Evolutionary conservation across 2,113 vertebrate genomes (phyloP).

Genomic region (Anhinga anhinga): DNA sequence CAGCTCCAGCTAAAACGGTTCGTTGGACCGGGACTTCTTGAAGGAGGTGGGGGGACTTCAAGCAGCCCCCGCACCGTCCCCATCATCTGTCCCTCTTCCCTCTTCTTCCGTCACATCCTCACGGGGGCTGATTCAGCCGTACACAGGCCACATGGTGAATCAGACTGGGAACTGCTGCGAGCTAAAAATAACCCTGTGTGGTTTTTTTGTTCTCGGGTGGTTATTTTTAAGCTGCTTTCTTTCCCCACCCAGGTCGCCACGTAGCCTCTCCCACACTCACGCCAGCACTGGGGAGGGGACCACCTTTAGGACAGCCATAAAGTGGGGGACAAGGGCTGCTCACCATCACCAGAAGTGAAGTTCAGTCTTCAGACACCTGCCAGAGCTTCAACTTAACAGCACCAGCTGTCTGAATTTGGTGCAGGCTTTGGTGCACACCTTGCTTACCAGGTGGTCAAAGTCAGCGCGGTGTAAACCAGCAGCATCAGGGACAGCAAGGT

Average conservation of each 20-base stretch:
- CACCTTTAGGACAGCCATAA: not conserved
- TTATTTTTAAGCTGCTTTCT: not conserved
- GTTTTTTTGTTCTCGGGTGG: not conserved
- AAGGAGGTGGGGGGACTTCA: not conserved
- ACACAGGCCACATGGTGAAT: not conserved
- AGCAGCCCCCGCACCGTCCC: not conserved
- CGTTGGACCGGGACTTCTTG: not conserved
- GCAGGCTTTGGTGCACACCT: not conserved
- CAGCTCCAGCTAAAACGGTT: not conserved
- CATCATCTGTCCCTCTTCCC: not conserved
- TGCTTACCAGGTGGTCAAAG: not conserved
- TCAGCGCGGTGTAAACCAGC: not conserved
- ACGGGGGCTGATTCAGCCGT: not conserved
- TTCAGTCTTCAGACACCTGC: not conserved
- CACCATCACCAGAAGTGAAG: rapidly evolving
- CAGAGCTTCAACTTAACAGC: not conserved
- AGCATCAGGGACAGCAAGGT: not conserved
- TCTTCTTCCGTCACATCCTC: not conserved
- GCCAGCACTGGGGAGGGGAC: not conserved
- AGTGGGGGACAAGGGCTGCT: not conserved
- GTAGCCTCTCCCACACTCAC: rapidly evolving
- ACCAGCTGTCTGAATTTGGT: not conserved
- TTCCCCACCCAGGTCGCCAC: not conserved
- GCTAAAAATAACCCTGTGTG: not conserved
- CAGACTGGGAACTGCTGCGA: not conserved